Conservation (phyloP, 2,797 vertebrate genomes). For the Alcedo atthis region DNA sequence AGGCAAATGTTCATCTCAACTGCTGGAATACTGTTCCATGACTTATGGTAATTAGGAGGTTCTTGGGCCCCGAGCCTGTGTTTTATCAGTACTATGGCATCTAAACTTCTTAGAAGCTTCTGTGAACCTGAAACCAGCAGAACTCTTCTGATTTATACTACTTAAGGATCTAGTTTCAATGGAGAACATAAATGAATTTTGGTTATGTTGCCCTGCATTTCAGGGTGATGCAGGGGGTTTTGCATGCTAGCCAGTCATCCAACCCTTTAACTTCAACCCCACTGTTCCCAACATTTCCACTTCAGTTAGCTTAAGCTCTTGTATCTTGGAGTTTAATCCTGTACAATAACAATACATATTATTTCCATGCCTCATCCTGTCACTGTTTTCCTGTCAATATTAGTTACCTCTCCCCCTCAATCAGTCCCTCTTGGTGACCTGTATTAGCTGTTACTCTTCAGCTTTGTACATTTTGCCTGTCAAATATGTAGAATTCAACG, state of each 20-base stretch:
- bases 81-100: background rate
- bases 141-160: background rate
- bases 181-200: background rate
- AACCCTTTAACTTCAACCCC: background rate
- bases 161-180: background rate
- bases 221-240: background rate
- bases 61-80: background rate
- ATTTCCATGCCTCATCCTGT: background rate
- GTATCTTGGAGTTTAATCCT: background rate
- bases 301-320: background rate
- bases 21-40: background rate
- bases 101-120: background rate
- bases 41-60: background rate
- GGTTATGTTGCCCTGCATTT: background rate
- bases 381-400: background rate
- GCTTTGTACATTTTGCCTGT: background rate
- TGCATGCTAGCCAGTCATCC: background rate
- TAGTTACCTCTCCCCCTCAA: background rate
- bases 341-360: background rate
- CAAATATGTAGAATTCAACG: background rate
- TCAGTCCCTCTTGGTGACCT: background rate
- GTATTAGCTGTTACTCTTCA: background rate
- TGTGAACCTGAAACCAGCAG: background rate
- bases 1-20: background rate
- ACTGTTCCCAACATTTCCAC: background rate